These are phyloP conservation scores for Leptogaster cylindrica DNA, from an alignment of 2,888 invertebrate genomes.

Conservation along the genomic window DNA sequence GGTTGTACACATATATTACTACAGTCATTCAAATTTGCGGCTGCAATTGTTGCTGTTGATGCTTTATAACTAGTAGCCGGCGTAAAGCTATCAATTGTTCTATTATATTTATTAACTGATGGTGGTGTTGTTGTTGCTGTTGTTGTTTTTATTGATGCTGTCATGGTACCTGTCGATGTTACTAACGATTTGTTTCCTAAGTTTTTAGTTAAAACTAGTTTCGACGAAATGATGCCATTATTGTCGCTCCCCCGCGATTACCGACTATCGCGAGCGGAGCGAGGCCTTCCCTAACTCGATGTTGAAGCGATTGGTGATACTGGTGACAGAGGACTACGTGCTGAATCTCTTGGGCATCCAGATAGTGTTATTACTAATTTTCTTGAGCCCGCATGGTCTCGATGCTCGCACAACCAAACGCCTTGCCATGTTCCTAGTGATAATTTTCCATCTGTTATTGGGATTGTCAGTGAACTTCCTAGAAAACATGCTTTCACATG, in stretches of 20 bases:
- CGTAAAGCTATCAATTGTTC: constrained; percentile 49
- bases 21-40: constrained; percentile 15
- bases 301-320: constrained; percentile 86
- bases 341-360: constrained; percentile 86
- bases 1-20: constrained; percentile 45
- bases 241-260: constrained; percentile 64
- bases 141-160: constrained; percentile 12
- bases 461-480: constrained; percentile 93
- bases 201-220: constrained; percentile 62
- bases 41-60: constrained; percentile 43
- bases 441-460: constrained; percentile 93
- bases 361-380: constrained; percentile 89
- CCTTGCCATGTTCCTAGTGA: constrained; percentile 98
- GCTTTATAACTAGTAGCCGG: constrained; percentile 50
- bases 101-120: constrained; percentile 34
- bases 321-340: constrained; percentile 85
- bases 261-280: constrained; percentile 66
- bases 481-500: constrained; percentile 97
- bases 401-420: constrained; percentile 97
- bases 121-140: constrained; percentile 49
- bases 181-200: constrained; percentile 60
- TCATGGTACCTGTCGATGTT: constrained; percentile 51
- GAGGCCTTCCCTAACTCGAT: constrained; percentile 85
- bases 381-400: constrained; percentile 93
- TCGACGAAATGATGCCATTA: constrained; percentile 62